Percentiles rank a stretch among this genome's conserved stretches.
phyloP scores from a whole-genome alignment of 2,113 vertebrate species.

The Butorides virescens region DNA sequence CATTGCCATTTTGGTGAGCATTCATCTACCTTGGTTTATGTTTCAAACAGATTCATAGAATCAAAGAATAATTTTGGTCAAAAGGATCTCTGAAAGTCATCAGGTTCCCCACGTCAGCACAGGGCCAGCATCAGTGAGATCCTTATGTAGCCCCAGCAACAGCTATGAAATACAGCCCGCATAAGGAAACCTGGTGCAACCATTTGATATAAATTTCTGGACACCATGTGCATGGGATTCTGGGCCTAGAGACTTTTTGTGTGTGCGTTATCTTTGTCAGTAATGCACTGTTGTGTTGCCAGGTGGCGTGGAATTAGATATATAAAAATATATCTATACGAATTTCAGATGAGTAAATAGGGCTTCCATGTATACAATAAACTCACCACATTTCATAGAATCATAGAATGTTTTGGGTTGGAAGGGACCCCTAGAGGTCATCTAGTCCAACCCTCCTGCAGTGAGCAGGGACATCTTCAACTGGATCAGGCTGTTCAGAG shows the following conservation, averaged over 20 bases:
- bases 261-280: neutral
- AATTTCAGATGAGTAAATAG: neutral
- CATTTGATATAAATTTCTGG: neutral
- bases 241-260: neutral
- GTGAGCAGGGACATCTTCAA: too few species aligned
- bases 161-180: neutral
- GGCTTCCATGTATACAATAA: neutral
- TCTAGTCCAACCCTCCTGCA: too few species aligned
- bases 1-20: neutral
- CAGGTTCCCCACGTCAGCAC: neutral
- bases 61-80: neutral
- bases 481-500: too few species aligned
- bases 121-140: neutral
- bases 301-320: neutral
- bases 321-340: neutral
- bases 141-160: neutral
- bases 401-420: too few species aligned
- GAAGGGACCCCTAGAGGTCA: too few species aligned
- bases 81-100: neutral
- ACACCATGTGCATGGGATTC: rapidly evolving
- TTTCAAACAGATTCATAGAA: neutral
- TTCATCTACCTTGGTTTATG: neutral
- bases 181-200: neutral
- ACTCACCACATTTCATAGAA: neutral
- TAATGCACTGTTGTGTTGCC: neutral